Evolutionary conservation across 2,113 vertebrate genomes (phyloP), one percentile per base, ranked within the genome.

Genomic region (Morone chrysops): DNA sequence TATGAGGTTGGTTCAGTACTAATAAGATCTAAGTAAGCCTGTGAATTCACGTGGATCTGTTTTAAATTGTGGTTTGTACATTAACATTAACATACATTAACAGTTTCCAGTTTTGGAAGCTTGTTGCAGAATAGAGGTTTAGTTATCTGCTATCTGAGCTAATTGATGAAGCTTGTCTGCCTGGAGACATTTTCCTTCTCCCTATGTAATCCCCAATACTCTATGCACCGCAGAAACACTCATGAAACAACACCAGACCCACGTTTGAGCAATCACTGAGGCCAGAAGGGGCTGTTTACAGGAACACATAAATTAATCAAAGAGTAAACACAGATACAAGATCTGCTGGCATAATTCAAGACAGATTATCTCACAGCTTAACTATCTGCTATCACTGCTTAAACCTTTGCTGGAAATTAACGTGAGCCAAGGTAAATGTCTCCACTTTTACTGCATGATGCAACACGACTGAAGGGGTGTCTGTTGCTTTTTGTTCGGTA

Each of bases 401-500:
- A 9, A 78, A 41, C n/a, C 38, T 77, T 73, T 65, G 10, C 63
- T 80, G 79, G 66, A 90, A 83, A 86, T 71, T 31, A 84, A 78
- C 6, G 9, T 17, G 53, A 60, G 69, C 83, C 74, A 45, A 67
- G 75, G 78, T 66, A 79, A 87, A 87, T 20, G 70, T 73, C 59
- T 88, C 36, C 56, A 36, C 87, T 81, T 78, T 81, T 71, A 51
- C 85, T 85, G 85, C 87, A 63, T 81, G 88, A 90, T 85, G 89
- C 92, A 93, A 89, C 91, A 91, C 54, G 78, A 90, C 90, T 53
- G 69, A 62, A 86, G 71, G 61, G 82, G 54, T 75, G 78, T 84
- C 81, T 83, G 71, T 73, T 86, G 83, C 86, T 88, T 92, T 91
- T 83, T 92, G 89, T 90, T 83, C 68, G 10, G 75, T 59, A 31